Base-by-base conservation (phyloP, 2,113 vertebrate genomes). In the Eptesicus fuscus region DNA sequence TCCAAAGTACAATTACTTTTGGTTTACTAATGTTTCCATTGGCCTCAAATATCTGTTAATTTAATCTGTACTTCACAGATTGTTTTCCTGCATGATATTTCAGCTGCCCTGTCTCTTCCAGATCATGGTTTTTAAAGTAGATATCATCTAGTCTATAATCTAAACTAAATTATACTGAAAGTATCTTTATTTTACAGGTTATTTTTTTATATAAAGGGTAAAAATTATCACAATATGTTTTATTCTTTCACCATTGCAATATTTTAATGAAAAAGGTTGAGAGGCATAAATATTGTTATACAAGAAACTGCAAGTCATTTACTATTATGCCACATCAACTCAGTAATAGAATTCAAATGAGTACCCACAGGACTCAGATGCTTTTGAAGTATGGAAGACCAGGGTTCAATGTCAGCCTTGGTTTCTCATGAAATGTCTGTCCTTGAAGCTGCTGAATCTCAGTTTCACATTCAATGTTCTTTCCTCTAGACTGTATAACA, bases 371-470 rank as follows among this genome's bases (percentile, higher is more conserved):
- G 63, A 90, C 8, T 67, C 51, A 80, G 49, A 56, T 93, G 69
- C 13, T 93, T 95, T 87, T 61, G 51, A 94, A 96, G 67, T 73
- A 53, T 78, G 44, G 80, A 92, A 87, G 70, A 96, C 44, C 49
- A 35, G 35, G 61, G 30, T 56, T 94, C 53, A 89, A 61, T 87
- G 65, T 84, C 49, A 90, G 70, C 40, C 16, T 93, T 93, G n/a
- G 8, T 90, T 96, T 82, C 18, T 92, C 76, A 73, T 74, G 35
- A 97, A 95, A 96, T 70, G 23, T 74, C 42, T 96, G 56, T 90
- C 40, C 28, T 95, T 92, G 77, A 47, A 42, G 80, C 49, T 69
- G 92, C 40, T 80, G 59, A 82, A 87, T 92, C 32, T 90, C 82
- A 70, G 56, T 90, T 95, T 95, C 61, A 90, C 63, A 82, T 90